A percentile compares a stretch with the other conserved stretches of the same genome.
phyloP scores from a whole-genome alignment of 2,797 vertebrate species.

The Scolopax bukidnonensis region DNA sequence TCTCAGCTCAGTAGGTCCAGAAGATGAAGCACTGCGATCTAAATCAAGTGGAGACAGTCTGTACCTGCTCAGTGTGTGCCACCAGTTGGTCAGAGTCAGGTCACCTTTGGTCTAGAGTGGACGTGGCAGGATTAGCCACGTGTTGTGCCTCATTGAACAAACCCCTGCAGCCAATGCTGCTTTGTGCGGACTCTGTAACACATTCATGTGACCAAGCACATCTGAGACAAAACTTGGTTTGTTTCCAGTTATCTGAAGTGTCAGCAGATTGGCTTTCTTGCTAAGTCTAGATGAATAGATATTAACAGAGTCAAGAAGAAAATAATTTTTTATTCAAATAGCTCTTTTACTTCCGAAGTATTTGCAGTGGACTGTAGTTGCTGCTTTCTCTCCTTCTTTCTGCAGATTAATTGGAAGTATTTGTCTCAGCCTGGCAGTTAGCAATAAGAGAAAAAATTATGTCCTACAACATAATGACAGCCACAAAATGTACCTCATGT shows the following conservation, averaged over 20 bases:
- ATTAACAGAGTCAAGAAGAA: background rate
- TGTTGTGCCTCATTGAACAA: background rate
- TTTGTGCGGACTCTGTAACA: background rate
- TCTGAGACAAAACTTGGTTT: background rate
- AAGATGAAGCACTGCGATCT: background rate
- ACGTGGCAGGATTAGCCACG: rapidly evolving
- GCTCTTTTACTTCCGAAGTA: background rate
- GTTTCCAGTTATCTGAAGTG: background rate
- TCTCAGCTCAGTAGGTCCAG: background rate
- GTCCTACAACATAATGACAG: background rate
- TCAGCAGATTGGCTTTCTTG: background rate
- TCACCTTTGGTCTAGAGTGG: background rate
- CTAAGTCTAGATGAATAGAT: background rate
- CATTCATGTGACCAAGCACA: background rate
- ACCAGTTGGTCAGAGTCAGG: background rate
- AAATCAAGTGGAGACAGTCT: background rate
- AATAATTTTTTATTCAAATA: background rate
- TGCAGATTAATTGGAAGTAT: background rate
- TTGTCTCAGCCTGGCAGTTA: background rate
- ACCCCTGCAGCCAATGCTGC: background rate
- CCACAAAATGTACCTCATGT: background rate
- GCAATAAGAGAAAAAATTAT: background rate
- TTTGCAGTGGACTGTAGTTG: background rate
- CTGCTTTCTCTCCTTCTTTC: background rate
- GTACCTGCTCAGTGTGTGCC: background rate